These are phyloP conservation scores for Valencia hispanica DNA, from an alignment of 2,797 vertebrate species.

Conservation along the genomic window DNA sequence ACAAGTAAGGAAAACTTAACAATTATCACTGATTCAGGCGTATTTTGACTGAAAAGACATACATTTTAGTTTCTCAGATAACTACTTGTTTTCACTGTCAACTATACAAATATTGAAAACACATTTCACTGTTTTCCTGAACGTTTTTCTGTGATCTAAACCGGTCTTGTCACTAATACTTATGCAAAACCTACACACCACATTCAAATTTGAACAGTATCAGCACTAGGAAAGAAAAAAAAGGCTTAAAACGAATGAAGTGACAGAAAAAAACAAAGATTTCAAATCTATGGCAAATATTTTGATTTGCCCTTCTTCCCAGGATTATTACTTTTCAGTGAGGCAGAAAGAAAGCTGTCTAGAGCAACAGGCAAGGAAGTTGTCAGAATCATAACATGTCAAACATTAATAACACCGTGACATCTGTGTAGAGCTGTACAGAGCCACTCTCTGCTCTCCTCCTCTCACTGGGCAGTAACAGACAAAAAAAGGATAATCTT, in stretches of 20 bases:
- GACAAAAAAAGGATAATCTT: conserved; percentile 39
- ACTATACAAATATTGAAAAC: background rate
- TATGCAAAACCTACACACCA: conserved; percentile 27
- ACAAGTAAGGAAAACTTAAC: background rate
- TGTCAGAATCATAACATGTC: conserved; percentile 63
- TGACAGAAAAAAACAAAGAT: conserved; percentile 17
- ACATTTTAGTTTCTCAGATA: background rate
- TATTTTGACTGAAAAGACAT: background rate
- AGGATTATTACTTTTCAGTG: background rate
- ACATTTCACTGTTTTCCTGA: conserved; percentile 9
- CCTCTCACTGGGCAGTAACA: conserved; percentile 25
- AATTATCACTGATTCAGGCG: background rate
- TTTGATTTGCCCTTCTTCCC: conserved; percentile 1
- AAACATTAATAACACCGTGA: conserved; percentile 60
- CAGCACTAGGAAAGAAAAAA: conserved; percentile 8
- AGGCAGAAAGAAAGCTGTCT: conserved; percentile 26
- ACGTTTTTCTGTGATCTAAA: conserved; percentile 32
- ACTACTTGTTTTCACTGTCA: background rate
- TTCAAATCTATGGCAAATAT: conserved; percentile 16
- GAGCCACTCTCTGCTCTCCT: conserved; percentile 26
- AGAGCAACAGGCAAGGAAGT: conserved; percentile 76
- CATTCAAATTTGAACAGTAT: conserved; percentile 40
- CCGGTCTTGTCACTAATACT: background rate
- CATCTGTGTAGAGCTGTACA: conserved; percentile 24
- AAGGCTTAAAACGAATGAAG: conserved; percentile 11